A percentile compares a stretch with the other conserved stretches of the same genome.
These are phyloP conservation scores for Coelogynopora nodosa DNA, from an alignment of 2,888 invertebrate species.

Conservation along the genomic window DNA sequence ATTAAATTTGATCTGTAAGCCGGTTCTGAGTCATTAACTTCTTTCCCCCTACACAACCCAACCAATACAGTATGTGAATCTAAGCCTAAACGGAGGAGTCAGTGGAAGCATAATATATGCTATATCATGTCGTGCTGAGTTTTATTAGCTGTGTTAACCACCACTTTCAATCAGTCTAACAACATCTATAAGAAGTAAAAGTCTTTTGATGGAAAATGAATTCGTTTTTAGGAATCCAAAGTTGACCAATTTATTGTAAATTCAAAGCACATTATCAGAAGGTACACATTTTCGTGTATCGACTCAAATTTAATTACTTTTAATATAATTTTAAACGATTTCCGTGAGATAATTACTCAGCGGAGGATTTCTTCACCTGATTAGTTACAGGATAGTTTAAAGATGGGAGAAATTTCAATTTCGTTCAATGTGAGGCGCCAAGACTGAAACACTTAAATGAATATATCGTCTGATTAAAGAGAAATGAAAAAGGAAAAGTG, in stretches of 20 bases:
- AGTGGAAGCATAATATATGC: not conserved
- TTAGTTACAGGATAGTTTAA: not conserved
- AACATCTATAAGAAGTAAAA: not conserved
- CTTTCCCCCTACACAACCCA: too few relatives aligned
- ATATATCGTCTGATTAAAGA: too few relatives aligned
- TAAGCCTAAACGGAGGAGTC: too few relatives aligned
- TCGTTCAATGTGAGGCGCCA: not conserved
- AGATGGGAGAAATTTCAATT: not conserved
- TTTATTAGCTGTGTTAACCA: not conserved
- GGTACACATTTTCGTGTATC: too few relatives aligned
- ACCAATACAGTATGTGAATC: too few relatives aligned
- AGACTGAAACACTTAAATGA: too few relatives aligned
- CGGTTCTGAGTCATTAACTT: too few relatives aligned
- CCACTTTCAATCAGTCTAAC: not conserved
- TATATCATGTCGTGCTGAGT: not conserved
- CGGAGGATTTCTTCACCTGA: not conserved
- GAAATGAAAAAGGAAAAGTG: too few relatives aligned
- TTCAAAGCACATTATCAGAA: too few relatives aligned
- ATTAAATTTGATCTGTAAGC: too few relatives aligned
- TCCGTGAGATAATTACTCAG: not conserved
- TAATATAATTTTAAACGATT: not conserved
- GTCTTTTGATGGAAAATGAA: not conserved
- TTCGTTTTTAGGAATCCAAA: too few relatives aligned
- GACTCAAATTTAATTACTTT: not conserved
- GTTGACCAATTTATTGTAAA: too few relatives aligned